Conservation (phyloP, 2,888 invertebrate genomes). For the Macropis europaea region DNA sequence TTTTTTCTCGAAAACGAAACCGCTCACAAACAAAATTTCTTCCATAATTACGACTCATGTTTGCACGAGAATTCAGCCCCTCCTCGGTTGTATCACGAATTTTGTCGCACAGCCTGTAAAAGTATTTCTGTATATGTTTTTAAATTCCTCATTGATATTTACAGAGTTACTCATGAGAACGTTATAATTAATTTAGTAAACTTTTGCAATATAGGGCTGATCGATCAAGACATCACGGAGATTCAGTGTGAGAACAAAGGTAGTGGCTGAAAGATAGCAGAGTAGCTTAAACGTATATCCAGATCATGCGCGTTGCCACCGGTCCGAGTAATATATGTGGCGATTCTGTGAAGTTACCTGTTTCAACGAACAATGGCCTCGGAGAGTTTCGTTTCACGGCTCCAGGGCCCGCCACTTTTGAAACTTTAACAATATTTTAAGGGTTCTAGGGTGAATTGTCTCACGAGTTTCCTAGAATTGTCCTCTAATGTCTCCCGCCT, state of each 20-base stretch:
- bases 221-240: not conserved
- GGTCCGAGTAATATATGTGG: conserved; percentile 75
- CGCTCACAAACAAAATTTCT: too few relatives aligned
- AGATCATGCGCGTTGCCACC: conserved; percentile 57
- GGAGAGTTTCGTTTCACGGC: conserved; percentile 63
- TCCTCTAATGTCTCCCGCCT: conserved; percentile 68
- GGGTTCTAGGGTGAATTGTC: conserved; percentile 65
- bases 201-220: not conserved
- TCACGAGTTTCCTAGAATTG: conserved; percentile 58
- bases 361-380: conserved; percentile 75
- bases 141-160: too few relatives aligned
- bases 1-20: too few relatives aligned
- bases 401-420: conserved; percentile 62
- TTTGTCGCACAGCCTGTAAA: too few relatives aligned
- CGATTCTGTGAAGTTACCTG: conserved; percentile 74
- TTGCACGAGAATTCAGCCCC: too few relatives aligned
- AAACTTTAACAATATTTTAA: conserved; percentile 77
- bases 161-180: too few relatives aligned
- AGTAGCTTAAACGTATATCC: conserved; percentile 62
- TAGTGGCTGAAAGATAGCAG: conserved; percentile 59
- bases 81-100: too few relatives aligned
- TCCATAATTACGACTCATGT: too few relatives aligned
- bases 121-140: too few relatives aligned
- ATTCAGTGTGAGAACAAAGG: conserved; percentile 7
- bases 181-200: too few relatives aligned